A percentile compares a stretch with the other conserved stretches of the same genome.
Conservation (phyloP, 2,797 vertebrate genomes). For the Gymnocypris eckloni region DNA sequence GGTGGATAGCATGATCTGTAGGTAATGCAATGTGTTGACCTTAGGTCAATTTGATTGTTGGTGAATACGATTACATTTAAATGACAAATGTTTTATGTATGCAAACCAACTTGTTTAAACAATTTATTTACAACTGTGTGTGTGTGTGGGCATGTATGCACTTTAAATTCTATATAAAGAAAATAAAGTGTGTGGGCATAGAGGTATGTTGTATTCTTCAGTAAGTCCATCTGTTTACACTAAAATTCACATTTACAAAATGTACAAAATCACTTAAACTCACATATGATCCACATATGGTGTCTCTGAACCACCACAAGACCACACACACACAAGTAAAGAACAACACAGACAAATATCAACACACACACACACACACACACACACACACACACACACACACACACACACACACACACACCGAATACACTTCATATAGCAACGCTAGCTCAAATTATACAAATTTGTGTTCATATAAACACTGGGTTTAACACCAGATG, state of each 20-base stretch:
- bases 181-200: constrained; percentile 47
- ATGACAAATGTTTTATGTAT: not conserved
- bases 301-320: constrained; percentile 58
- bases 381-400: constrained; percentile 8
- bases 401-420: constrained; percentile 39
- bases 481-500: not conserved
- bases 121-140: not conserved
- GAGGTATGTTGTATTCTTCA: constrained; percentile 57
- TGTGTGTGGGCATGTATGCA: not conserved
- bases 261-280: constrained; percentile 64
- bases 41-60: not conserved
- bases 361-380: constrained; percentile 13
- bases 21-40: not conserved
- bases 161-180: not conserved
- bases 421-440: not conserved
- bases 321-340: constrained; percentile 49
- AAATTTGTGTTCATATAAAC: not conserved
- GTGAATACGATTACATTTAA: not conserved
- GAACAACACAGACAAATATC: constrained; percentile 14
- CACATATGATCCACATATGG: constrained; percentile 74
- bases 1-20: not conserved
- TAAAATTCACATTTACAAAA: constrained; percentile 66
- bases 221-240: constrained; percentile 65
- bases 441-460: not conserved
- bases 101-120: not conserved